Conservation (phyloP, 2,797 vertebrate species). For the Sternotherus odoratus region DNA sequence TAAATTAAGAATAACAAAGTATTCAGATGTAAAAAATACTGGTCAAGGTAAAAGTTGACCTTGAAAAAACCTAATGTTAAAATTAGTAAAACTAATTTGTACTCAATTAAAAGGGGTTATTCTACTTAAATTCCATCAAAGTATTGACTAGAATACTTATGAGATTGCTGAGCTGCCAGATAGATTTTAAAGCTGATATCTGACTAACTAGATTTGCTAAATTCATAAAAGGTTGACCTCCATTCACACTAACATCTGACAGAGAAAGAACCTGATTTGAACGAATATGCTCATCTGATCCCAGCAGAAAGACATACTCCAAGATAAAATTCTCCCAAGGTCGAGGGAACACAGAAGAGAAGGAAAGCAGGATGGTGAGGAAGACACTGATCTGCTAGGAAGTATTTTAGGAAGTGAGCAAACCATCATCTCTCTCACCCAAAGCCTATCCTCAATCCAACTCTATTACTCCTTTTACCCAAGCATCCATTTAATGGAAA, state of each 20-base stretch:
- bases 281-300: neutral
- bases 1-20: neutral
- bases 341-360: neutral
- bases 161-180: neutral
- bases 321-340: neutral
- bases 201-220: neutral
- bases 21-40: neutral
- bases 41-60: neutral
- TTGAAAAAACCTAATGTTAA: neutral
- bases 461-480: neutral
- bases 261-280: neutral
- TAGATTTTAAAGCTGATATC: neutral
- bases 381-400: neutral
- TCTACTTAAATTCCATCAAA: neutral
- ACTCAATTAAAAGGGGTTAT: neutral
- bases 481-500: neutral
- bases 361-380: neutral
- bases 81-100: neutral
- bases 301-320: neutral
- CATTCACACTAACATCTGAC: neutral
- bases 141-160: neutral
- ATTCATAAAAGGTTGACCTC: neutral
- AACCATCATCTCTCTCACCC: neutral
- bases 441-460: neutral
- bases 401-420: neutral